Evolutionary conservation across 2,797 vertebrate species (phyloP), one percentile per base, ranked within the genome.

Genomic region (Silurus lanzhouensis): DNA sequence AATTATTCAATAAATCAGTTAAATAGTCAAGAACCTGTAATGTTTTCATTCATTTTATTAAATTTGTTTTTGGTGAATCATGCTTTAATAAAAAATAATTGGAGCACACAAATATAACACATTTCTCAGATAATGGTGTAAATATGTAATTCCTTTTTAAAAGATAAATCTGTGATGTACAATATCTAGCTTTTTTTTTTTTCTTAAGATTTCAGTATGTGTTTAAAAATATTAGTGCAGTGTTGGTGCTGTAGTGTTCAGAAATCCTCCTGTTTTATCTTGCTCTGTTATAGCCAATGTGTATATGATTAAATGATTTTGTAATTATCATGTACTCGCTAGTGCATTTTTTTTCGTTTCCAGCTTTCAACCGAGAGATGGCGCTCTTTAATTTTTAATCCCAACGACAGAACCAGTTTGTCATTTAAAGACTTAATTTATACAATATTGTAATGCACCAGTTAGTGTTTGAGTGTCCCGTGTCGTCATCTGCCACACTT

Each of bases 301-400:
- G 46, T 52, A 7, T 22, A 46, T 22, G 46, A 72, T 67, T 67
- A 67, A 67, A 67, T 31, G 64, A 44, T 38, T 19, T 17, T 19
- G 46, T 25, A 55, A 52, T 25, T 55, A 1, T 6, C 7, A 79
- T 79, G 25, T 48, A n/a, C 19, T 0, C 58, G 2, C 12, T 79
- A 12, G 27, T 22, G 1, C 17, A 38, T 2, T 27, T 0, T n/a
- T 17, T 3, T 15, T 38, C 10, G 5, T 71, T 61, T 82, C 44
- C 15, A 68, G 2, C 7, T 52, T 66, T 63, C 5, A 19, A 6
- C 89, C 89, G n/a, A 74, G 2, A 90, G 87, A 87, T 83, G 86
- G 87, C 86, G 85, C 86, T 80, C 19, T 84, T 88, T 77, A 75
- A 74, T 38, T 55, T 86, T 17, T 70, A 20, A 31, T 81, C 3